Percentiles rank a stretch among this genome's conserved stretches.
Conservation (phyloP, 2,888 invertebrate genomes). For the Apamea monoglypha region DNA sequence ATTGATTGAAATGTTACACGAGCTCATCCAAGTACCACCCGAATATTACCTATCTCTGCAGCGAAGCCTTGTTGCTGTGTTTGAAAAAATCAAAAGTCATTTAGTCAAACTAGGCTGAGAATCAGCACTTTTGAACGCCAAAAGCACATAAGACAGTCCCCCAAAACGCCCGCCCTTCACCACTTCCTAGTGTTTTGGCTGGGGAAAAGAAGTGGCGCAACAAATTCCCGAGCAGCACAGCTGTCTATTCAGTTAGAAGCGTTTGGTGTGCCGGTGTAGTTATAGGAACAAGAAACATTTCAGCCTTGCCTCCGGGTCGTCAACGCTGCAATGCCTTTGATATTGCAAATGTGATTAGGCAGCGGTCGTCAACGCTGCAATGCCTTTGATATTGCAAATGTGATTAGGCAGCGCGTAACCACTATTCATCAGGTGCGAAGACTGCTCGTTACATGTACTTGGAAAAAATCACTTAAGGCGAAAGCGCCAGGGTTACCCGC, state of each 20-base stretch:
- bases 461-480: background rate
- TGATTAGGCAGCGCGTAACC: background rate
- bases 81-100: background rate
- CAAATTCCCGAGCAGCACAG: background rate
- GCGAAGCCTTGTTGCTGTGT: background rate
- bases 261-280: background rate
- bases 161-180: no score
- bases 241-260: background rate
- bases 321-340: background rate
- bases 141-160: no score
- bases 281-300: background rate
- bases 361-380: no score
- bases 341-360: background rate
- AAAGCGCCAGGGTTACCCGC: no score
- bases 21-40: background rate
- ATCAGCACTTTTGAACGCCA: background rate
- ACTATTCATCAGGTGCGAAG: background rate
- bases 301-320: background rate
- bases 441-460: background rate
- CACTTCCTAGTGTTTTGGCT: background rate
- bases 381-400: background rate
- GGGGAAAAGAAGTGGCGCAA: background rate
- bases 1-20: slow-evolving; percentile 8
- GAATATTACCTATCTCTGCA: background rate
- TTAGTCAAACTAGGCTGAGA: background rate